These are phyloP conservation scores for Spilarctia lutea DNA, from an alignment of 2,888 invertebrate species.

Conservation along the genomic window DNA sequence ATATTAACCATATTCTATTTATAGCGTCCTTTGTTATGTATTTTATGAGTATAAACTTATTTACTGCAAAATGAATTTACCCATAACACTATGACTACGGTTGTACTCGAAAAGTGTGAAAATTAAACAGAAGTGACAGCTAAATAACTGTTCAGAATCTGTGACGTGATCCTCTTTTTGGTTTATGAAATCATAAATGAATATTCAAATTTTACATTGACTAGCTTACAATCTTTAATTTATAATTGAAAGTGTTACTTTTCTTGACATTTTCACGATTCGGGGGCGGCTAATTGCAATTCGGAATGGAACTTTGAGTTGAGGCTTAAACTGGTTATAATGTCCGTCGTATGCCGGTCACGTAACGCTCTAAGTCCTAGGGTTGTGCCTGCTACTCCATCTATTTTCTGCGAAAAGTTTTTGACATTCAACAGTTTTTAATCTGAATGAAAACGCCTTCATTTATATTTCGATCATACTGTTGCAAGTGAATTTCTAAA, in stretches of 20 bases:
- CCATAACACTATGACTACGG: conserved; percentile 25
- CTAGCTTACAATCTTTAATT: conserved; percentile 56
- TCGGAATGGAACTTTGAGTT: conserved; percentile 73
- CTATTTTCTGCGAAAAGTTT: conserved; percentile 68
- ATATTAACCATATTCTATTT: not conserved
- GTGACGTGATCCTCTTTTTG: conserved; percentile 48
- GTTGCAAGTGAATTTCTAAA: conserved; percentile 30
- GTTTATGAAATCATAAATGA: conserved; percentile 55
- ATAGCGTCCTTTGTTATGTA: not conserved
- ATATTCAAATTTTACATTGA: conserved; percentile 57
- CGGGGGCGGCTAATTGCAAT: conserved; percentile 73
- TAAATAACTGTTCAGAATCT: conserved; percentile 47
- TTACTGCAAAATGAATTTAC: conserved; percentile 28
- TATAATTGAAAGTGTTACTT: conserved; percentile 62
- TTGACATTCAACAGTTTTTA: conserved; percentile 71
- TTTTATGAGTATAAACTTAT: conserved; percentile 15
- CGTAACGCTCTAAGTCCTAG: conserved; percentile 71
- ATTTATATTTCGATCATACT: conserved; percentile 39
- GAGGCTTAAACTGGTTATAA: conserved; percentile 74
- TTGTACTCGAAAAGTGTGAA: conserved; percentile 25
- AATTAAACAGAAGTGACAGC: conserved; percentile 39
- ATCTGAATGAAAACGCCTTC: conserved; percentile 54
- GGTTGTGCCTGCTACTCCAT: conserved; percentile 67
- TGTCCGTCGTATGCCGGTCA: conserved; percentile 71
- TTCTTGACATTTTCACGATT: conserved; percentile 64